phyloP scores from a whole-genome alignment of 2,797 vertebrate species.

The Euphonia xanthogaster region DNA sequence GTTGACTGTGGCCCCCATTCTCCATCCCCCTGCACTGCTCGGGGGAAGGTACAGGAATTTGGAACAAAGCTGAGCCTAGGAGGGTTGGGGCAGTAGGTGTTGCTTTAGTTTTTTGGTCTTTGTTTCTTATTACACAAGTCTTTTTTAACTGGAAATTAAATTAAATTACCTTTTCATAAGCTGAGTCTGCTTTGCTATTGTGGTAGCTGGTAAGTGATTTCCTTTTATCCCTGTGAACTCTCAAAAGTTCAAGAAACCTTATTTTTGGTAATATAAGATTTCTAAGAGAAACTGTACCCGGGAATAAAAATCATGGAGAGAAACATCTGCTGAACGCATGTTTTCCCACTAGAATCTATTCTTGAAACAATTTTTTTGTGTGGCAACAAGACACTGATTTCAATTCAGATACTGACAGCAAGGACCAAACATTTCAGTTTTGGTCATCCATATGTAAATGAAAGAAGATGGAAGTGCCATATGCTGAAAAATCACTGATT shows the following conservation, averaged over 20 bases:
- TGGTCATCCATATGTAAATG: not conserved
- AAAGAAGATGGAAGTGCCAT: not conserved
- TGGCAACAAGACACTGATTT: not conserved
- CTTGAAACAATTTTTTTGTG: not conserved
- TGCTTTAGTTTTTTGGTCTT: not conserved
- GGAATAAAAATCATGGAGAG: not conserved
- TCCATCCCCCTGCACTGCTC: accelerated
- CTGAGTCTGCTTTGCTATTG: not conserved
- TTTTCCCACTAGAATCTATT: not conserved
- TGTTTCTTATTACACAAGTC: not conserved
- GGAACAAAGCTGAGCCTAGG: not conserved
- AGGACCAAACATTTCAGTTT: not conserved
- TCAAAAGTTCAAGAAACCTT: not conserved
- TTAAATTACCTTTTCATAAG: not conserved
- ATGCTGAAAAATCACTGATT: not conserved
- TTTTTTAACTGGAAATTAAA: not conserved
- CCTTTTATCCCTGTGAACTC: not conserved
- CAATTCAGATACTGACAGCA: not conserved
- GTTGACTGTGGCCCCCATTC: accelerated
- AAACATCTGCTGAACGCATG: not conserved
- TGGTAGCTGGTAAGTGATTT: not conserved
- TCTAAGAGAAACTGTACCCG: not conserved
- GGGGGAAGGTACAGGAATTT: not conserved
- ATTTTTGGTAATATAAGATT: not conserved
- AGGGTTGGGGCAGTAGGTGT: not conserved